phyloP scores from a whole-genome alignment of 1,140 invertebrate species.

The Cyclina sinensis region DNA sequence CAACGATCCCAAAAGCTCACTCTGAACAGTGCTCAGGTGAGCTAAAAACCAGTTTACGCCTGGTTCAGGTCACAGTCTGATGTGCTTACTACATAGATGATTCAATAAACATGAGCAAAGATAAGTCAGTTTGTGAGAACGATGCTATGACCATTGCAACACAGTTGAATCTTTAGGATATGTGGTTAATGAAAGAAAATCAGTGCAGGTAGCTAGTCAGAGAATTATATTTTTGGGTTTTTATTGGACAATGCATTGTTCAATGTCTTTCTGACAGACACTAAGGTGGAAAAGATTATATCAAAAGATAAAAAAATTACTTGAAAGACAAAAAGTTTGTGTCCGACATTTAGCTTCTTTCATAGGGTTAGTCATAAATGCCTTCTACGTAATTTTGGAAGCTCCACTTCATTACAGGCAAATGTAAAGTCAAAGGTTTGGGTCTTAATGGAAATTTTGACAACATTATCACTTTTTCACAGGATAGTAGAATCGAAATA shows the following conservation, averaged over 20 bases:
- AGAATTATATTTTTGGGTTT: slow-evolving; percentile 39
- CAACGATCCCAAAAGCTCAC: no score
- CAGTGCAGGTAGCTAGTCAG: neutral
- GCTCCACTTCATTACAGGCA: slow-evolving; percentile 12
- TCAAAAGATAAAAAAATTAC: neutral
- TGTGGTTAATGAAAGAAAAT: neutral
- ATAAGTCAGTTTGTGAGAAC: neutral
- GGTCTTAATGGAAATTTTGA: neutral
- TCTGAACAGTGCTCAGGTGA: no score
- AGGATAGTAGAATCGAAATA: neutral
- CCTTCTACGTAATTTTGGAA: slow-evolving; percentile 50
- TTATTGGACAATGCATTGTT: slow-evolving; percentile 41
- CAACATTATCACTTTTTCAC: neutral
- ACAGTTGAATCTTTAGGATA: neutral
- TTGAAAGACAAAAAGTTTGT: neutral
- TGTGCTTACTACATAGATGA: slow-evolving; percentile 63
- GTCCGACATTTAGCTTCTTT: slow-evolving; percentile 49
- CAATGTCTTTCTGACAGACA: slow-evolving; percentile 46
- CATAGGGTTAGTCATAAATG: slow-evolving; percentile 20
- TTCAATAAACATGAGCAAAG: slow-evolving; percentile 58
- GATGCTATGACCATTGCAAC: neutral
- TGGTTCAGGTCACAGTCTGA: slow-evolving; percentile 39
- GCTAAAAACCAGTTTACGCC: slow-evolving; percentile 65
- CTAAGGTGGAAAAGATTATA: slow-evolving; percentile 45
- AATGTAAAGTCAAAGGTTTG: slow-evolving; percentile 17